Conservation (phyloP, 2,113 vertebrate genomes). For the Psammodynastes pulverulentus region DNA sequence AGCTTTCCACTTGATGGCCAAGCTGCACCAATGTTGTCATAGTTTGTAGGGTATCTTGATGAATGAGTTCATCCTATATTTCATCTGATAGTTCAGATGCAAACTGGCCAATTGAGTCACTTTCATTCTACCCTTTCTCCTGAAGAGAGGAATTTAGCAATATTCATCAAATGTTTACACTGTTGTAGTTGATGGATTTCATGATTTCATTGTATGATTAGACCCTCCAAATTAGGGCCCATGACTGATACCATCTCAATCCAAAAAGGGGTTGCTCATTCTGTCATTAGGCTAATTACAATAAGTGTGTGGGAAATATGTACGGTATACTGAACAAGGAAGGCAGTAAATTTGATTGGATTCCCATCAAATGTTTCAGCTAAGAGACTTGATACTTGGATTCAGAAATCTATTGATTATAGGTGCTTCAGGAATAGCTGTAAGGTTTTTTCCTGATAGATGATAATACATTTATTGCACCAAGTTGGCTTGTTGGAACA, state of each 20-base stretch:
- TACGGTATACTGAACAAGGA: not conserved
- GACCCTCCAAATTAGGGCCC: not conserved
- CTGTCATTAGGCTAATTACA: not conserved
- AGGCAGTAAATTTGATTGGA: not conserved
- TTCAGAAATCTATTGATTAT: not conserved
- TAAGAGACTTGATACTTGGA: not conserved
- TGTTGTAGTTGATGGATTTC: not conserved
- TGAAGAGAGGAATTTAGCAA: not conserved
- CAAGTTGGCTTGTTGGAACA: not conserved
- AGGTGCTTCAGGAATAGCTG: not conserved
- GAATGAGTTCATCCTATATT: not conserved
- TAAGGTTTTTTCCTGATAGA: not conserved
- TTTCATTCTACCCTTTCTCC: not conserved
- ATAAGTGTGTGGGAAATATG: not conserved
- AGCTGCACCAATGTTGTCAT: not conserved
- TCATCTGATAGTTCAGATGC: not conserved
- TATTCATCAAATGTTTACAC: not conserved
- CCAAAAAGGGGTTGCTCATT: not conserved
- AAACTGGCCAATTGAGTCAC: not conserved
- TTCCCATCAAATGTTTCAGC: not conserved
- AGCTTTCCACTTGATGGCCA: not conserved
- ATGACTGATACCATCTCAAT: not conserved
- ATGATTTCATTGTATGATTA: not conserved
- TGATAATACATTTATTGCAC: not conserved
- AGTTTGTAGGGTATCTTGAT: not conserved